Conservation (phyloP, 1,140 invertebrate species). For the Orius laevigatus region DNA sequence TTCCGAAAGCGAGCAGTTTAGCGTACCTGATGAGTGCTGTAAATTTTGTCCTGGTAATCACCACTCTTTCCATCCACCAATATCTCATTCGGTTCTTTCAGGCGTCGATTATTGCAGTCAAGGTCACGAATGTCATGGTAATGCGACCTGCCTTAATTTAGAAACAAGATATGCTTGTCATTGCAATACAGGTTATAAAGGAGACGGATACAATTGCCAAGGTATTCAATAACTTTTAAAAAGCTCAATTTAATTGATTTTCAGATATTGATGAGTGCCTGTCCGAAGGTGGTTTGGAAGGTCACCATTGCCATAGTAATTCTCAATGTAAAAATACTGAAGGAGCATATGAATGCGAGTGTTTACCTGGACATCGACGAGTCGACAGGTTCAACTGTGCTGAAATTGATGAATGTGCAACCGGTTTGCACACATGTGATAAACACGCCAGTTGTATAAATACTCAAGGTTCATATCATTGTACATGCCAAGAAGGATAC, state of each 20-base stretch:
- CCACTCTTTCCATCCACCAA: not conserved
- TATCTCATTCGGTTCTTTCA: conserved; percentile 23
- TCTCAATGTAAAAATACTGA: conserved; percentile 62
- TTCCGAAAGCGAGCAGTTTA: conserved; percentile 55
- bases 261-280: conserved; percentile 70
- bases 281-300: conserved; percentile 49
- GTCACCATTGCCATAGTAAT: conserved; percentile 65
- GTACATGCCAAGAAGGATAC: conserved; percentile 65
- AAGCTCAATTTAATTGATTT: conserved; percentile 18
- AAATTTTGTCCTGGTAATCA: conserved; percentile 71
- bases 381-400: conserved; percentile 61
- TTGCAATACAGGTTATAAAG: conserved; percentile 64
- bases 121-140: conserved; percentile 65
- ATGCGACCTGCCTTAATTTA: conserved; percentile 70
- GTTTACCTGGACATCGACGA: conserved; percentile 58
- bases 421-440: conserved; percentile 50
- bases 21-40: conserved; percentile 71
- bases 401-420: conserved; percentile 62
- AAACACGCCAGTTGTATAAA: conserved; percentile 67
- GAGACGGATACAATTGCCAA: conserved; percentile 59
- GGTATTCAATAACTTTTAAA: conserved; percentile 32
- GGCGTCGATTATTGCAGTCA: conserved; percentile 77
- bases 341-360: conserved; percentile 67
- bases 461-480: conserved; percentile 69
- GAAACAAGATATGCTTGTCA: conserved; percentile 69